phyloP scores from a whole-genome alignment of 1,140 invertebrate genomes.

The Ganaspis sp. region DNA sequence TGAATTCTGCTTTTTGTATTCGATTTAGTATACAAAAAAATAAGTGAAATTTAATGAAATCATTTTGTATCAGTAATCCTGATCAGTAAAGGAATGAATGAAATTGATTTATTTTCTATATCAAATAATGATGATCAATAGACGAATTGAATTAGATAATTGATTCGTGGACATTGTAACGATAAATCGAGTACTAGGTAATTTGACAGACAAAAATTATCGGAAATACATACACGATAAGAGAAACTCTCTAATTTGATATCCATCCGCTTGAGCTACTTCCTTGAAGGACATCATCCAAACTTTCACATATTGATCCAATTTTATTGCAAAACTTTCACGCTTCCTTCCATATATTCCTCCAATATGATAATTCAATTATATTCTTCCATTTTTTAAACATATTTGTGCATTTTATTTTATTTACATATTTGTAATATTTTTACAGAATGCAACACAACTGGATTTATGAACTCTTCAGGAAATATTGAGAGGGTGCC shows the following conservation, averaged over 20 bases:
- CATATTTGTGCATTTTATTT: too few relatives aligned
- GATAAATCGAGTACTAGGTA: background rate
- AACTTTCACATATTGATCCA: slow-evolving; percentile 25
- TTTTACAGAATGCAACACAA: slow-evolving; percentile 87
- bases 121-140: too few relatives aligned
- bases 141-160: background rate
- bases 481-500: slow-evolving; percentile 87
- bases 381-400: background rate
- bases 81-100: too few relatives aligned
- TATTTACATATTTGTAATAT: slow-evolving; percentile 26
- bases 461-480: slow-evolving; percentile 85
- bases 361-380: background rate
- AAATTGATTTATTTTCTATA: too few relatives aligned
- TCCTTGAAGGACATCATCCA: slow-evolving; percentile 16
- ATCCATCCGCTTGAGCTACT: slow-evolving; percentile 27
- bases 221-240: slow-evolving; percentile 4
- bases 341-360: background rate
- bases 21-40: too few relatives aligned
- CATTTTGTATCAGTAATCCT: too few relatives aligned
- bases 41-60: too few relatives aligned
- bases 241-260: slow-evolving; percentile 28
- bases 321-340: slow-evolving; percentile 26
- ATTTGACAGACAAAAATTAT: background rate
- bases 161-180: background rate
- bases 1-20: too few relatives aligned